phyloP scores from a whole-genome alignment of 1,140 invertebrate genomes.

The Eriosoma lanigerum region DNA sequence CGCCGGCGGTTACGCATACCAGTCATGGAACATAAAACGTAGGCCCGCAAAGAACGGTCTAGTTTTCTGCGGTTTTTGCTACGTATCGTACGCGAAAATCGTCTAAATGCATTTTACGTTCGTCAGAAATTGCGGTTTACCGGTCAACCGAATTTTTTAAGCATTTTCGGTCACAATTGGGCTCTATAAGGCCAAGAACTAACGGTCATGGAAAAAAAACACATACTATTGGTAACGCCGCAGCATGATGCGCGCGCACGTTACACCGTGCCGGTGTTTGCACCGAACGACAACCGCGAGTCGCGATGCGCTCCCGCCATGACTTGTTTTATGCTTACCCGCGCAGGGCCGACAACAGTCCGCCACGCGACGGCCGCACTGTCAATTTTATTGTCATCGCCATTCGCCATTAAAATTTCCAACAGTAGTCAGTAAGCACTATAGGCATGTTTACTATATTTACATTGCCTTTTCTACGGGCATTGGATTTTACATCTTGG shows the following conservation, averaged over 20 bases:
- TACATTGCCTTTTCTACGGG: too few relatives aligned
- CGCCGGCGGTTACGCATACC: background rate
- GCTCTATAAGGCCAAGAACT: background rate
- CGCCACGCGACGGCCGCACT: background rate
- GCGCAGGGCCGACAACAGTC: background rate
- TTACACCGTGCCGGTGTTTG: background rate
- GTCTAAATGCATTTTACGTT: background rate
- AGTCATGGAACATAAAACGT: slow-evolving; percentile 30
- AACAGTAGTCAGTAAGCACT: too few relatives aligned
- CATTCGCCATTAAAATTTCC: too few relatives aligned
- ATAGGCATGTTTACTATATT: too few relatives aligned
- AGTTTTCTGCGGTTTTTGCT: too few relatives aligned
- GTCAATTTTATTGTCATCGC: too few relatives aligned
- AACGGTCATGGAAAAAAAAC: background rate
- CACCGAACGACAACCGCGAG: slow-evolving; percentile 28
- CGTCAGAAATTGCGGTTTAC: background rate
- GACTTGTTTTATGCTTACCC: background rate
- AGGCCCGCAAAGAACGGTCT: background rate
- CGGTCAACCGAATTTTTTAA: background rate
- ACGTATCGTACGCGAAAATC: too few relatives aligned
- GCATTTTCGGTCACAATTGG: background rate
- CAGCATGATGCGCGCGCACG: background rate
- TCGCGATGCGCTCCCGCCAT: background rate
- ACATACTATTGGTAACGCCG: background rate
- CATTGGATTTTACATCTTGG: too few relatives aligned